phyloP scores from a whole-genome alignment of 2,888 invertebrate genomes.

The Lucinisca nassula region DNA sequence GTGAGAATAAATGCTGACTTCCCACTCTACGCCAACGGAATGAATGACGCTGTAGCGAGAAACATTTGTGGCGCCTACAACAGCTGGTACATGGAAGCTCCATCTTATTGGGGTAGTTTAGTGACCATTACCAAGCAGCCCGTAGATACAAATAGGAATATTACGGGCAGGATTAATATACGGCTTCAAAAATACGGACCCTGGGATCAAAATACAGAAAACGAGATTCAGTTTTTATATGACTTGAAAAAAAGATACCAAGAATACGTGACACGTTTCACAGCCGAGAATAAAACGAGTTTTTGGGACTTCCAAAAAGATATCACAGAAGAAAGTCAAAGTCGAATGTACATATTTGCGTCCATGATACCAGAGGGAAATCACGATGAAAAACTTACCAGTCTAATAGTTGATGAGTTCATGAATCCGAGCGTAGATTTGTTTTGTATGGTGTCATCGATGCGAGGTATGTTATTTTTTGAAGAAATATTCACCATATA shows the following conservation, averaged over 20 bases:
- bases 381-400: background rate
- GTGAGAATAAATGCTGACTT: background rate
- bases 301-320: background rate
- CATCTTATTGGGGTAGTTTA: conserved; percentile 63
- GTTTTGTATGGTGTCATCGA: background rate
- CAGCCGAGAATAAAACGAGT: background rate
- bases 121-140: background rate
- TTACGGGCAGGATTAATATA: conserved; percentile 32
- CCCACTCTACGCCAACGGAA: background rate
- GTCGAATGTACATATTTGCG: conserved; percentile 24
- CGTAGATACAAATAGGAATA: too few species aligned
- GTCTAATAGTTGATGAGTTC: conserved; percentile 23
- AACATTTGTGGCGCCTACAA: background rate
- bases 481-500: too few species aligned
- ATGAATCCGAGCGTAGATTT: background rate
- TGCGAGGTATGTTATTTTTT: background rate
- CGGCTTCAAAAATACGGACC: conserved; percentile 60
- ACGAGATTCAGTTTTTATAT: background rate
- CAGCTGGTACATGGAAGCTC: conserved; percentile 29
- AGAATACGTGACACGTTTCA: background rate
- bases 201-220: conserved; percentile 53
- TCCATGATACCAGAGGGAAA: conserved; percentile 36
- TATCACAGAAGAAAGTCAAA: background rate
- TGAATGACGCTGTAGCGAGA: conserved; percentile 20
- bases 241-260: background rate